Evolutionary conservation across 1,140 invertebrate genomes (phyloP).

Genomic region (Drosophila mayri): DNA sequence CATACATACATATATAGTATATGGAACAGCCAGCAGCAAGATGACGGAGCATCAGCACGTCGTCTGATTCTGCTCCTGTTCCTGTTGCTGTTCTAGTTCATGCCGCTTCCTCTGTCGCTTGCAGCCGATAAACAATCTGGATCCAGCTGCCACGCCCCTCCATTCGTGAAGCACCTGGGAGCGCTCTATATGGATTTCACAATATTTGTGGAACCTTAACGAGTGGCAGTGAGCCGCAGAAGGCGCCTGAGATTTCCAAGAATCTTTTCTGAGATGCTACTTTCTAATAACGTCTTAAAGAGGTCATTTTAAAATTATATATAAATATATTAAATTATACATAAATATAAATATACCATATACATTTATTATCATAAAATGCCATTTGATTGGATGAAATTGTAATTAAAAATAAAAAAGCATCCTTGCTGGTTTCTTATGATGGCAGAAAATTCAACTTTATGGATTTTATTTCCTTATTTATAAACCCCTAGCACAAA

Average conservation of each 20-base stretch:
- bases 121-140: conserved; percentile 41
- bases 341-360: too few species aligned
- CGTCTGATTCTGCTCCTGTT: conserved; percentile 16
- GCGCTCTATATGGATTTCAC: conserved; percentile 19
- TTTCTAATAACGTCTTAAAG: neutral
- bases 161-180: conserved; percentile 14
- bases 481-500: too few species aligned
- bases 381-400: too few species aligned
- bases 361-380: too few species aligned
- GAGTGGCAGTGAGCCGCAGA: neutral
- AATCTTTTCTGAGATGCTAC: neutral
- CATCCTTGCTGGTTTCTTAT: too few species aligned
- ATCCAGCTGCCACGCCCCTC: conserved; percentile 25
- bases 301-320: too few species aligned
- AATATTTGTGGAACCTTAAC: conserved; percentile 31
- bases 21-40: conserved; percentile 14
- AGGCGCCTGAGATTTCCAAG: neutral
- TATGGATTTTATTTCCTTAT: too few species aligned
- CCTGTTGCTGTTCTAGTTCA: conserved; percentile 8
- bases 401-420: too few species aligned
- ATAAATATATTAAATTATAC: too few species aligned
- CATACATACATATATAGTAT: conserved; percentile 8
- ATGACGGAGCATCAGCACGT: conserved; percentile 30
- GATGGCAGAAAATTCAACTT: too few species aligned
- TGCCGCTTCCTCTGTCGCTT: conserved; percentile 24